These are phyloP conservation scores for Lacanobia oleracea DNA, from an alignment of 2,888 invertebrate species.

Conservation along the genomic window DNA sequence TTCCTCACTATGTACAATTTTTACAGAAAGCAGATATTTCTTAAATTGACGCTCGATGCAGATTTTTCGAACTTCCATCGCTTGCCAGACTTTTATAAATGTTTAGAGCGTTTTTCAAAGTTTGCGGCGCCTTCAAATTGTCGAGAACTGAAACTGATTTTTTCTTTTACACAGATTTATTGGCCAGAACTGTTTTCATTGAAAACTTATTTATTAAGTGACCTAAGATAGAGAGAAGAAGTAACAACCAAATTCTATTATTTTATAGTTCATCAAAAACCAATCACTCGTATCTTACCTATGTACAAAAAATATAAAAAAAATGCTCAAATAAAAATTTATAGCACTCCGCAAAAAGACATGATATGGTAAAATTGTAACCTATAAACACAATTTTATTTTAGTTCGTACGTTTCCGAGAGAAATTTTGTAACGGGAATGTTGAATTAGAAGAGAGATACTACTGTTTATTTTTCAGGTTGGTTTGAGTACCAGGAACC, in stretches of 20 bases:
- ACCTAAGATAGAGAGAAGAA: too few relatives aligned
- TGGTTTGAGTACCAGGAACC: conserved; percentile 37
- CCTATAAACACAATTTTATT: conserved; percentile 46
- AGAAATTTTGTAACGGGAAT: conserved; percentile 52
- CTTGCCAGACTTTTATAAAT: conserved; percentile 38
- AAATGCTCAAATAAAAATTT: conserved; percentile 53
- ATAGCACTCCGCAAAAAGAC: conserved; percentile 39
- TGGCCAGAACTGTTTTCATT: neutral
- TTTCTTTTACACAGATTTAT: conserved; percentile 37
- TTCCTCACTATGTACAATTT: conserved; percentile 22
- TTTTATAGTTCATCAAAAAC: conserved; percentile 38
- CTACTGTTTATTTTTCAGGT: conserved; percentile 65
- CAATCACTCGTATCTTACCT: conserved; percentile 14
- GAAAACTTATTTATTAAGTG: conserved; percentile 18
- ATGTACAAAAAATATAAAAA: conserved; percentile 25
- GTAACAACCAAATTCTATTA: conserved; percentile 37
- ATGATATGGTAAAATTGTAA: conserved; percentile 38
- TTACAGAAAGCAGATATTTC: conserved; percentile 38
- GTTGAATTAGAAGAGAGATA: conserved; percentile 60
- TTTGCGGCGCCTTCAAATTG: conserved; percentile 43
- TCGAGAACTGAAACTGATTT: conserved; percentile 37
- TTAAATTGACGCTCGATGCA: conserved; percentile 57
- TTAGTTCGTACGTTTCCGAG: conserved; percentile 38
- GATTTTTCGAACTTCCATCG: conserved; percentile 52
- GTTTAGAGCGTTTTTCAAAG: conserved; percentile 55